phyloP scores from a whole-genome alignment of 2,113 vertebrate genomes.

The Cyanoramphus novaezelandiae region DNA sequence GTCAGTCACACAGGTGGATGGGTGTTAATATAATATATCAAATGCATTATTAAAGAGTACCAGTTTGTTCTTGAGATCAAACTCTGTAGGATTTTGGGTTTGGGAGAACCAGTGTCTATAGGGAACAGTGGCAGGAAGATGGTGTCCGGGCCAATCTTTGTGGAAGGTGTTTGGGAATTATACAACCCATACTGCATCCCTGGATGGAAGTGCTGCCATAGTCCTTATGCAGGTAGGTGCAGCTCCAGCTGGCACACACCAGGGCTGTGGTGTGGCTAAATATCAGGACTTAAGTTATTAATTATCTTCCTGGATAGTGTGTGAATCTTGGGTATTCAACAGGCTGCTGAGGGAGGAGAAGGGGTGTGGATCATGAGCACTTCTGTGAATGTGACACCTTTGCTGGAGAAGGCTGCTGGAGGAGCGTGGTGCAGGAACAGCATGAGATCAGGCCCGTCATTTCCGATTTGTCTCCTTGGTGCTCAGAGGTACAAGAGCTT shows the following conservation, averaged over 20 bases:
- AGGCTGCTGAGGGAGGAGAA: not conserved
- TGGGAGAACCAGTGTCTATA: not conserved
- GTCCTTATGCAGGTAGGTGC: not conserved
- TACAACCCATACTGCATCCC: not conserved
- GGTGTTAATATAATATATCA: not conserved
- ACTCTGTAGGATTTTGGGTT: not conserved
- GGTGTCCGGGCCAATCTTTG: not conserved
- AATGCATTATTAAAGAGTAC: not conserved
- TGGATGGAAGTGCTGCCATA: not conserved
- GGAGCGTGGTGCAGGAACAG: not conserved
- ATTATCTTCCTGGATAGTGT: not conserved
- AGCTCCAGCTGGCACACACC: not conserved
- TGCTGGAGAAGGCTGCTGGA: not conserved
- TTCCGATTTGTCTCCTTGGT: not conserved
- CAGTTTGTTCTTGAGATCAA: not conserved
- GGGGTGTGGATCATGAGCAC: rapidly evolving
- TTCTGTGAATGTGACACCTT: rapidly evolving
- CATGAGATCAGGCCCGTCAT: not conserved
- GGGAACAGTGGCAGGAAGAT: not conserved
- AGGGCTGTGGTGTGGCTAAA: not conserved
- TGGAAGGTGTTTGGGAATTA: not conserved
- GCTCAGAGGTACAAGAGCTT: not conserved
- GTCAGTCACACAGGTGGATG: not conserved
- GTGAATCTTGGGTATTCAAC: not conserved
- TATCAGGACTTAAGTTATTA: rapidly evolving